Evolutionary conservation across 2,888 invertebrate species (phyloP).

Genomic region (Drosophila acutilabella): DNA sequence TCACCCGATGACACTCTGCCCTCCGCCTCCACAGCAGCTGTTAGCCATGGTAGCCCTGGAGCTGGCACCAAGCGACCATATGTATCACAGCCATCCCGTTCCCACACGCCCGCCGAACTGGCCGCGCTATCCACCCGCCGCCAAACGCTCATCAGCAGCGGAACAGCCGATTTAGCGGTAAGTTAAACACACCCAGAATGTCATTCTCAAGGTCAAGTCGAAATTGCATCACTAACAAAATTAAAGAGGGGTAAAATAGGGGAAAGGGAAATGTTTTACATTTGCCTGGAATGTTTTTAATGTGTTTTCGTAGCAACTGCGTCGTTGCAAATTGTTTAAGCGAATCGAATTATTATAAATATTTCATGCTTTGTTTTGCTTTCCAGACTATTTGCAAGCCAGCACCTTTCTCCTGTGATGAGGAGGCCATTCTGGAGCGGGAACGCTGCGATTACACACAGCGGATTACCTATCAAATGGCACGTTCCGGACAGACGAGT

Average conservation of each 20-base stretch:
- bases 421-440: conserved; percentile 90
- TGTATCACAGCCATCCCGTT: conserved; percentile 37
- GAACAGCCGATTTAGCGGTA: conserved; percentile 77
- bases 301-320: conserved; percentile 8
- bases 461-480: conserved; percentile 94
- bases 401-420: conserved; percentile 95
- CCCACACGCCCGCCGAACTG: conserved; percentile 22
- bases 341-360: background rate
- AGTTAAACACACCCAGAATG: conserved; percentile 44
- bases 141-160: conserved; percentile 57
- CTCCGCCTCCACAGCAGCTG: conserved; percentile 35
- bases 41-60: conserved; percentile 42
- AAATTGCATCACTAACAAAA: conserved; percentile 40
- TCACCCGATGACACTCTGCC: conserved; percentile 57
- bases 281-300: background rate
- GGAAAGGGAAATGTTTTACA: background rate
- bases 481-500: conserved; percentile 91
- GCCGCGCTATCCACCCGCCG: conserved; percentile 36
- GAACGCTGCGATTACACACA: conserved; percentile 92
- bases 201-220: conserved; percentile 47
- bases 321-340: background rate
- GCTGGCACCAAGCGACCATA: conserved; percentile 77
- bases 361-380: background rate
- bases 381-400: conserved; percentile 90
- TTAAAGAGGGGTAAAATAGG: background rate